Evolutionary conservation across 2,888 invertebrate genomes (phyloP), one percentile per base, ranked within the genome.

Genomic region (Nemotelus nigrinus): DNA sequence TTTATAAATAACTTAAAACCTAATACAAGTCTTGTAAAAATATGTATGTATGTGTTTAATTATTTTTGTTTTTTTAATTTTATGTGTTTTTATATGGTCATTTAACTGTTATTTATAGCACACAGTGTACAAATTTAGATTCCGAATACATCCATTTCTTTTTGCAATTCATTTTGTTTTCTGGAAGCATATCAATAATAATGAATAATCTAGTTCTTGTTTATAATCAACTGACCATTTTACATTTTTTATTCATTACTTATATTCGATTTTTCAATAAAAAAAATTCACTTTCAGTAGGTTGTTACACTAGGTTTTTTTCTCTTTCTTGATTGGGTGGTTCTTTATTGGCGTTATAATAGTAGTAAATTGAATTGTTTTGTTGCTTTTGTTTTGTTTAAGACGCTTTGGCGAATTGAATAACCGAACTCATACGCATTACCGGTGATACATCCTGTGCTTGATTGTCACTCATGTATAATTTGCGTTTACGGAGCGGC

Each of bases 341-440:
- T 57, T 57, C 25, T 57, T 57, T 10, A 57, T 57, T 57, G 57
- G 57, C 57, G 57, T 57, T 57, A 6, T 57, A 57, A 8, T 25
- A 25, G 25, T 25, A 25, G 25, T 25, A 25, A 25, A 25, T 25
- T 25, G 25, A 25, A 25, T 25, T 25, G 25, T 41, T 39, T 41
- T 41, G 39, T 63, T 63, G 63, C 4, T 63, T 41, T 63, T 41
- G 43, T 63, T 63, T 63, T 25, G 25, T 70, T 89, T 91, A 87
- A 85, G 89, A 88, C 83, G 94, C 92, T 81, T 92, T 91, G 39
- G 96, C 96, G 85, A 94, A 96, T 82, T 95, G 95, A 85, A 96
- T 96, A 70, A 96, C 96, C 2, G 96, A 95, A 84, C 89, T 92
- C 85, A 89, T 88, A 77, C 90, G 87, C 82, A 88, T 85, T 77